These are phyloP conservation scores for Rallus limicola DNA, from an alignment of 2,113 vertebrate genomes.

Conservation along the genomic window DNA sequence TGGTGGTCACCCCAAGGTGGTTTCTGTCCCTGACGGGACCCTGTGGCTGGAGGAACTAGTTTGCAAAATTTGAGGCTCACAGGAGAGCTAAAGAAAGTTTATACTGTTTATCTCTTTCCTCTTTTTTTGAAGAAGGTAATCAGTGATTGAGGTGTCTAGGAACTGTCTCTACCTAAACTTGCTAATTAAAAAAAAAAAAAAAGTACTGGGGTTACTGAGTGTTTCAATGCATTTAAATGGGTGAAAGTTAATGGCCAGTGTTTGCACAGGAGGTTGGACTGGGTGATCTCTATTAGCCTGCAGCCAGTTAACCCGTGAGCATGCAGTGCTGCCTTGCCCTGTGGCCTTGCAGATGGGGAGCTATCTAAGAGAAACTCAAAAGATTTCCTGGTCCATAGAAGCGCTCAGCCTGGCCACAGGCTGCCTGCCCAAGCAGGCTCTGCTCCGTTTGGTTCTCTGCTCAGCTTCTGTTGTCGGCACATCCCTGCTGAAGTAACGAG, in stretches of 20 bases:
- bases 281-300: neutral
- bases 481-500: neutral
- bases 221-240: neutral
- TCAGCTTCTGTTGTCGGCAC: fast-evolving
- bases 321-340: neutral
- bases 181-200: neutral
- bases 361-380: neutral
- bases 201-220: neutral
- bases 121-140: neutral
- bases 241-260: neutral
- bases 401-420: neutral
- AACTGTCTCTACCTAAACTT: neutral
- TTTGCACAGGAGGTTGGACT: neutral
- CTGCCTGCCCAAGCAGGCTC: neutral
- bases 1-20: neutral
- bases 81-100: neutral
- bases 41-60: neutral
- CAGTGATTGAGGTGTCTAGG: neutral
- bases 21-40: neutral
- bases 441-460: neutral
- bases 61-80: neutral
- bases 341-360: neutral
- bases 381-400: neutral
- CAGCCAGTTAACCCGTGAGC: neutral
- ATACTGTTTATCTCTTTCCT: neutral